phyloP scores from a whole-genome alignment of 2,888 invertebrate genomes.

The Sarcophaga subvicina region DNA sequence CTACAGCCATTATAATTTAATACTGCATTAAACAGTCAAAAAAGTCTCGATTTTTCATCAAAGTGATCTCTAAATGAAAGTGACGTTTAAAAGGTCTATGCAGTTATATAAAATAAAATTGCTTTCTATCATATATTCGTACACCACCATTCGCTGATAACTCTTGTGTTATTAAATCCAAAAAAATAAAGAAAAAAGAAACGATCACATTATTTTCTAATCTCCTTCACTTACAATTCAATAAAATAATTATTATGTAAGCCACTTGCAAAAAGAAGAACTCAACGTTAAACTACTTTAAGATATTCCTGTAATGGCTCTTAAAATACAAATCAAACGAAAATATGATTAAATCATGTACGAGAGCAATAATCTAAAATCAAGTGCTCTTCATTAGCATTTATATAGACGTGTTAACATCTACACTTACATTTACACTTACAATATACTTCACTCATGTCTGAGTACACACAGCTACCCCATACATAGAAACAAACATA shows the following conservation, averaged over 20 bases:
- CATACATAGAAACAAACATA: background rate
- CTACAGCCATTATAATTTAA: too few species aligned
- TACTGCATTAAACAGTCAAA: too few species aligned
- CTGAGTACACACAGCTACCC: background rate
- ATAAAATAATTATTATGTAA: background rate
- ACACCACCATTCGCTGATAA: too few species aligned
- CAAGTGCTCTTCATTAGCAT: constrained; percentile 67
- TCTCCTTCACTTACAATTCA: background rate
- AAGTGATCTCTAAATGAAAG: too few species aligned
- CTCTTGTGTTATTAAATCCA: too few species aligned
- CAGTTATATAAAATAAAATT: too few species aligned
- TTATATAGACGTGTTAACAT: constrained; percentile 64
- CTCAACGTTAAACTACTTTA: constrained; percentile 27
- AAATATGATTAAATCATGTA: constrained; percentile 60
- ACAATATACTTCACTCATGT: background rate
- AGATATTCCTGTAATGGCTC: constrained; percentile 25
- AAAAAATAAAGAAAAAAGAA: too few species aligned
- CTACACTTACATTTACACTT: constrained; percentile 33
- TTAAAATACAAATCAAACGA: constrained; percentile 55
- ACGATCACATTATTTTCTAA: background rate
- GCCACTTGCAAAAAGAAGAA: background rate
- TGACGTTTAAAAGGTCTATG: too few species aligned
- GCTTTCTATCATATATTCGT: too few species aligned
- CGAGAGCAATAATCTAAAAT: constrained; percentile 52
- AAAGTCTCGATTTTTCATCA: too few species aligned